Evolutionary conservation across 2,888 invertebrate genomes (phyloP), one percentile per base, ranked within the genome.

Genomic region (Rotaria socialis): DNA sequence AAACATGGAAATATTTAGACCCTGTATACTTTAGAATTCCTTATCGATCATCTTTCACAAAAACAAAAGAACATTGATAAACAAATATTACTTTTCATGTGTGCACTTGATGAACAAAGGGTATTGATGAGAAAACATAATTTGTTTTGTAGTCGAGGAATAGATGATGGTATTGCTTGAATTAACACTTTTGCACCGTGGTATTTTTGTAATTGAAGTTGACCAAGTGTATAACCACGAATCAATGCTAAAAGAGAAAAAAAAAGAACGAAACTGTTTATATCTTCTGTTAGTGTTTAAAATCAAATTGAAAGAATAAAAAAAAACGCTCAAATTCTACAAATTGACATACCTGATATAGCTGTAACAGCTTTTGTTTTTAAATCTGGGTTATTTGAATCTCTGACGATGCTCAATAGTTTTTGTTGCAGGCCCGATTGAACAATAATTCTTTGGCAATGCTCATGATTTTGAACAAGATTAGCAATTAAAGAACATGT

Each of bases 391-490:
- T 93, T 92, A 0, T 91, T 90, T 89, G 94, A 94, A 22, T 91
- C 91, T 88, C 93, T 93, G 24, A 94, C 90, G 86, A 94, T 90
- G 10, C 91, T 90, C 24, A 95, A 89, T 35, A 96, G 90, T 19
- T 93, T 91, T 0, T 93, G 93, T 80, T 96, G 91, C 16, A 94
- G 91, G 0, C 93, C 93, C 84, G 93, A 92, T 87, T 94, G 93
- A 11, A 95, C 88, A 3, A 90, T 87, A 27, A 94, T 93, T 50
- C 93, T 91, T 90, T 96, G 96, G 89, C 95, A 95, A 90, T 93
- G 94, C 0, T 94, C 93, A 91, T 96, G 96, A 91, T 96, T 96
- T 91, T 96, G 96, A 60, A 94, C 94, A 86, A 95, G 90, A 89
- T 94, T 94, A 0, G 94, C 96, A 3, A 96, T 92, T 24, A 96